phyloP scores from a whole-genome alignment of 2,888 invertebrate genomes.

The Dicyrtoma fusca region DNA sequence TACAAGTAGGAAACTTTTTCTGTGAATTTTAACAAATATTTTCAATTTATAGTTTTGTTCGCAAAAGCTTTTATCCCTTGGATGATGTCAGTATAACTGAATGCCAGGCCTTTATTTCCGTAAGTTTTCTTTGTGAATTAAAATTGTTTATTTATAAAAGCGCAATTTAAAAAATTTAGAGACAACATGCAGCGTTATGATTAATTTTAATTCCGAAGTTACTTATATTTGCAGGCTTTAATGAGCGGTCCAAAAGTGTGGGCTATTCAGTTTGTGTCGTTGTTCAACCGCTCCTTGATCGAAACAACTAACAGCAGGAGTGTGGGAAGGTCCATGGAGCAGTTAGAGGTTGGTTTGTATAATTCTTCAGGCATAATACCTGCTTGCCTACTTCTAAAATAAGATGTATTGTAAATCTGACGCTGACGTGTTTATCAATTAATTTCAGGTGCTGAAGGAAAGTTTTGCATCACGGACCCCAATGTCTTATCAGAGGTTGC shows the following conservation, averaged over 20 bases:
- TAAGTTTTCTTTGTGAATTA: no score
- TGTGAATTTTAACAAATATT: conserved; percentile 3
- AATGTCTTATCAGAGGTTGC: not conserved
- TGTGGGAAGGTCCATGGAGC: conserved; percentile 84
- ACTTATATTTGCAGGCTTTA: conserved; percentile 64
- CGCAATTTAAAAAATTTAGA: no score
- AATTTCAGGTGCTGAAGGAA: conserved; percentile 4
- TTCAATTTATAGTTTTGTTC: conserved; percentile 16
- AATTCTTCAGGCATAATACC: no score
- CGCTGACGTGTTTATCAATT: no score
- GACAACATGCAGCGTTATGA: no score
- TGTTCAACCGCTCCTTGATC: conserved; percentile 75
- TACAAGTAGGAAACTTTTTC: conserved; percentile 4
- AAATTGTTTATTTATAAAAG: no score
- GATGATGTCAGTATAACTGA: conserved; percentile 69
- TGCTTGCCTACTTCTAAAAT: no score
- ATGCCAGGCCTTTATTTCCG: conserved; percentile 19
- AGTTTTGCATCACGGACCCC: not conserved
- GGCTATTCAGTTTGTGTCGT: conserved; percentile 73
- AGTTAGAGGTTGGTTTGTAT: conserved; percentile 69
- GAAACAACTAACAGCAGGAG: conserved; percentile 79
- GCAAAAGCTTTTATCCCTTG: conserved; percentile 73
- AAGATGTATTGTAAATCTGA: no score
- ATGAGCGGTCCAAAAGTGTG: conserved; percentile 73
- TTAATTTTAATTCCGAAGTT: no score